Percentiles rank a stretch among this genome's conserved stretches.
These are phyloP conservation scores for Catharus fuscescens DNA, from an alignment of 2,113 vertebrate genomes.

Conservation along the genomic window DNA sequence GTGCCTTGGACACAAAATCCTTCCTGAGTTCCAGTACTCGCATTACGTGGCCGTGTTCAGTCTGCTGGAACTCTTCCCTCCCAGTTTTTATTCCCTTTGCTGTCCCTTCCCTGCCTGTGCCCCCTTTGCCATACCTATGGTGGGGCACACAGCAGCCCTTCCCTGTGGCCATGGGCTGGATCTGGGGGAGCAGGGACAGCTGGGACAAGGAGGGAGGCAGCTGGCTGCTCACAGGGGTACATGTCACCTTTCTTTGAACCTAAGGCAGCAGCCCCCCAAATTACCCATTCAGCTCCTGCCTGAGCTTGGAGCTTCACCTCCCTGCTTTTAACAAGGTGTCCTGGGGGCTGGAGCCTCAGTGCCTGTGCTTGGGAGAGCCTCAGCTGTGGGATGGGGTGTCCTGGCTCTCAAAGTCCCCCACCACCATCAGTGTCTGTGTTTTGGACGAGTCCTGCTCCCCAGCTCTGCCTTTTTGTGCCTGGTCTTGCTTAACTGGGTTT, in stretches of 20 bases:
- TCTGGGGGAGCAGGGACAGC: neutral
- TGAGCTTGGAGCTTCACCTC: neutral
- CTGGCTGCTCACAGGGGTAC: neutral
- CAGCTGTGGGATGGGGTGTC: neutral
- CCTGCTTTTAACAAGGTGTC: neutral
- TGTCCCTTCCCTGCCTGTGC: neutral
- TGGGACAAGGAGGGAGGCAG: neutral
- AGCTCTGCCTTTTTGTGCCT: neutral
- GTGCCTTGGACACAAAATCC: neutral
- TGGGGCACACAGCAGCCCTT: fast-evolving
- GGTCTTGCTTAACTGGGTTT: neutral
- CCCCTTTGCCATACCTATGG: fast-evolving
- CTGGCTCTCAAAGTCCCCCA: neutral
- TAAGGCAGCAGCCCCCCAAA: neutral
- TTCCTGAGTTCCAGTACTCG: fast-evolving
- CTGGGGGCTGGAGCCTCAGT: neutral
- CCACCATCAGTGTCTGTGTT: neutral
- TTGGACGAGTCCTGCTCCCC: fast-evolving
- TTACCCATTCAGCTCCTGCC: neutral
- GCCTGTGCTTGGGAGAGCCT: neutral
- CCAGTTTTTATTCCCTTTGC: fast-evolving
- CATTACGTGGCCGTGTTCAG: fast-evolving
- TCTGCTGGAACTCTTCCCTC: neutral
- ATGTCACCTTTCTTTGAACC: neutral
- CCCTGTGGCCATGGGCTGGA: neutral